These are phyloP conservation scores for Lycophotia porphyrea DNA, from an alignment of 2,888 invertebrate species.

Conservation along the genomic window DNA sequence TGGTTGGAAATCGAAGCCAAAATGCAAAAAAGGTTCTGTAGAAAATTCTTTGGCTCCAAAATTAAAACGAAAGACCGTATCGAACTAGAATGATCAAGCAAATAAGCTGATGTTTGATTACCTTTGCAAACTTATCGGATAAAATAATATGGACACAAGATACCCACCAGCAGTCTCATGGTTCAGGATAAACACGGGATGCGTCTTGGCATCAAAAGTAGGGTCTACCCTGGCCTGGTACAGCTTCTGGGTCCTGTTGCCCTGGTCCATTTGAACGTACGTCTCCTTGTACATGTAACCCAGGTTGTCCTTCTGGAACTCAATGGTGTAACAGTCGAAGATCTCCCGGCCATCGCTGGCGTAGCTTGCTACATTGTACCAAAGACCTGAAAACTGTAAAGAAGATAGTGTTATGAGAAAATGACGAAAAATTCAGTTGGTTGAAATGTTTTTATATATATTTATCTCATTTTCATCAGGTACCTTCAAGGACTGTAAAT, in stretches of 20 bases:
- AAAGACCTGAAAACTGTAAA: constrained; percentile 85
- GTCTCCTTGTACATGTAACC: constrained; percentile 85
- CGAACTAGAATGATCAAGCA: too few relatives aligned
- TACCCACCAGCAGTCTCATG: constrained; percentile 83
- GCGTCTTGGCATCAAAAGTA: constrained; percentile 85
- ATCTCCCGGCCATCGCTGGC: constrained; percentile 83
- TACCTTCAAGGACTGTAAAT: neutral
- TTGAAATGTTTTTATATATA: neutral
- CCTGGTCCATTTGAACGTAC: constrained; percentile 78
- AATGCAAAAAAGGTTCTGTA: too few relatives aligned
- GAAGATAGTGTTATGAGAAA: neutral
- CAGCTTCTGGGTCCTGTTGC: constrained; percentile 84
- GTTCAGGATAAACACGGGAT: constrained; percentile 85
- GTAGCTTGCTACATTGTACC: constrained; percentile 85
- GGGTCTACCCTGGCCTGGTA: constrained; percentile 87
- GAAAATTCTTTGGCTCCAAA: too few relatives aligned
- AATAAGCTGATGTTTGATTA: neutral
- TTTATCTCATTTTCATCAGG: neutral
- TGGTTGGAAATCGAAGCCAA: too few relatives aligned
- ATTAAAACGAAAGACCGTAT: too few relatives aligned
- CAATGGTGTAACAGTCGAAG: constrained; percentile 83
- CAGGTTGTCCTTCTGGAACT: constrained; percentile 86
- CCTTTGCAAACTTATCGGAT: too few relatives aligned
- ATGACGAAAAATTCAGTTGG: neutral
- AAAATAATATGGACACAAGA: neutral